phyloP scores from a whole-genome alignment of 2,888 invertebrate species.

The Acrobasis suavella region DNA sequence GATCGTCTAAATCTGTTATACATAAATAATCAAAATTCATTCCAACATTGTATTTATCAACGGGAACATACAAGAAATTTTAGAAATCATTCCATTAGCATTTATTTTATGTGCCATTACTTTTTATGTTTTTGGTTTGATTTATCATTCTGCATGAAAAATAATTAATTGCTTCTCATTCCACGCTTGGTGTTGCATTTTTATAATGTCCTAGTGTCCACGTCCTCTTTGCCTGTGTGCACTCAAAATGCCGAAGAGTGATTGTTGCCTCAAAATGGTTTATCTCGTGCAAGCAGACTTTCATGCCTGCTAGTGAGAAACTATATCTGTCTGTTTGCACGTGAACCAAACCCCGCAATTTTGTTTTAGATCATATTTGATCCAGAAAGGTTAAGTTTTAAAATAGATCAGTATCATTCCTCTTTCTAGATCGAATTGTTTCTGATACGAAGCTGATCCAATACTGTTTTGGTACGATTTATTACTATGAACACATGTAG shows the following conservation, averaged over 20 bases:
- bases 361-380: constrained; percentile 44
- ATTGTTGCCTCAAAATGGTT: constrained; percentile 61
- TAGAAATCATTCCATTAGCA: constrained; percentile 52
- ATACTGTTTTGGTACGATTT: constrained; percentile 42
- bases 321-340: constrained; percentile 40
- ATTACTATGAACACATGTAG: constrained; percentile 40
- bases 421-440: constrained; percentile 54
- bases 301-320: constrained; percentile 9
- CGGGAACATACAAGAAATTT: constrained; percentile 30
- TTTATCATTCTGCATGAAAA: constrained; percentile 2
- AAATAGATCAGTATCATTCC: constrained; percentile 34
- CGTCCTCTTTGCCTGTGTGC: constrained; percentile 68
- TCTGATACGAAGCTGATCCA: constrained; percentile 45
- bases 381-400: constrained; percentile 37
- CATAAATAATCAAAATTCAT: constrained; percentile 4
- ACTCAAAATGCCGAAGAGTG: constrained; percentile 80
- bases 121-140: constrained; percentile 16
- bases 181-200: constrained; percentile 27
- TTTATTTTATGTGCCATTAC: constrained; percentile 39
- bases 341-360: constrained; percentile 40
- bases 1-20: constrained; percentile 22
- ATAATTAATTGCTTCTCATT: constrained; percentile 24
- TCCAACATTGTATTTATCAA: constrained; percentile 35
- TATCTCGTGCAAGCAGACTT: constrained; percentile 43
- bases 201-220: constrained; percentile 64